Conservation (phyloP, 2,888 invertebrate species). For the Leptopterna dolabrata region DNA sequence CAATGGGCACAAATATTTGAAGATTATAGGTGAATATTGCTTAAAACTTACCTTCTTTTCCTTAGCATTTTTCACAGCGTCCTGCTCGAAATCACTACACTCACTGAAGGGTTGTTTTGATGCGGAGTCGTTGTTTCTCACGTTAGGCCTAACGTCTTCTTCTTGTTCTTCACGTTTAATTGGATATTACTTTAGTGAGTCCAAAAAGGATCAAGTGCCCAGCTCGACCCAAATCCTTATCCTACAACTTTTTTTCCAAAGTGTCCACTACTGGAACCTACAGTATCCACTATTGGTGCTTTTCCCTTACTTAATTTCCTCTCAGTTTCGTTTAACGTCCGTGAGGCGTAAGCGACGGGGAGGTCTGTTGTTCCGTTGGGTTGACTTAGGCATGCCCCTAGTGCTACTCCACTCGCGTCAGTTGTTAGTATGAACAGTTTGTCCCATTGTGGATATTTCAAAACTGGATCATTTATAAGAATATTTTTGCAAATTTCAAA, state of each 20-base stretch:
- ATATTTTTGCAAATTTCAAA: neutral
- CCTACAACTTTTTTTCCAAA: neutral
- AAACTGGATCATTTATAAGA: conserved; percentile 10
- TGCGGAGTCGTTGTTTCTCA: neutral
- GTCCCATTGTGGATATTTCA: conserved; percentile 64
- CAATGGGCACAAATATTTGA: neutral
- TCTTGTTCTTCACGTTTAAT: neutral
- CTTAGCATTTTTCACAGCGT: neutral
- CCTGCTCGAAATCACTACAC: neutral
- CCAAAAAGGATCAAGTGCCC: neutral
- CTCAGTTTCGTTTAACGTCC: conserved; percentile 64
- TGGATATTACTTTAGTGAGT: neutral
- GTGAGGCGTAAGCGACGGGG: conserved; percentile 65
- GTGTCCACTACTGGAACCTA: neutral
- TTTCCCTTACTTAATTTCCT: conserved; percentile 61
- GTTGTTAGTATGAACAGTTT: conserved; percentile 64
- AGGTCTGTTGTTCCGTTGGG: conserved; percentile 64
- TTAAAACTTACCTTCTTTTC: neutral
- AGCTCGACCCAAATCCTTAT: neutral
- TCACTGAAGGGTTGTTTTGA: neutral
- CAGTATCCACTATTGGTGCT: neutral
- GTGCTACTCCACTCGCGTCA: conserved; percentile 64
- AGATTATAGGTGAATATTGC: neutral
- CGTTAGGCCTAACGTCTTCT: neutral
- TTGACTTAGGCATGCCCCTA: conserved; percentile 65